phyloP scores from a whole-genome alignment of 2,797 vertebrate genomes.

The Micrastur ruficollis region DNA sequence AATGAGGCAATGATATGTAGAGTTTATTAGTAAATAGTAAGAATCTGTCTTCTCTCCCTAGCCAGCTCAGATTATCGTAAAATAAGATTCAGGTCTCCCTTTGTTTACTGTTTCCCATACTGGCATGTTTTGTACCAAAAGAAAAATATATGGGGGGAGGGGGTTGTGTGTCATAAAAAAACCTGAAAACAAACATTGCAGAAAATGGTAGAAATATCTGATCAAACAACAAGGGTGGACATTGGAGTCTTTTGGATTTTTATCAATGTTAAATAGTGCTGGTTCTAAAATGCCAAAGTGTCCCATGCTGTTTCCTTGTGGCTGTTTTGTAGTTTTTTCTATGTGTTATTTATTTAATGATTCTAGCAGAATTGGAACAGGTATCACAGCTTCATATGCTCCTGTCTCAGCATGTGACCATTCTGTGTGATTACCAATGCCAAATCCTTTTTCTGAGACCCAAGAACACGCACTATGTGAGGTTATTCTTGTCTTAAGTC shows the following conservation, averaged over 20 bases:
- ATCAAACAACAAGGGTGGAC: slow-evolving; percentile 15
- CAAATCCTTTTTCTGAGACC: slow-evolving; percentile 19
- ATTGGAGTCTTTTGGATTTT: background rate
- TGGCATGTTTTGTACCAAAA: background rate
- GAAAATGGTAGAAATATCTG: slow-evolving; percentile 23
- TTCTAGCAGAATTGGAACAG: background rate
- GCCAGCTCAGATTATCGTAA: slow-evolving; percentile 11
- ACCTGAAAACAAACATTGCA: background rate
- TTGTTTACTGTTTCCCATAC: slow-evolving; percentile 5
- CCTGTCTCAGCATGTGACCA: background rate
- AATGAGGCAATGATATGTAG: slow-evolving; percentile 32
- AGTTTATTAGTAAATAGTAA: slow-evolving; percentile 37
- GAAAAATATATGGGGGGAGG: background rate
- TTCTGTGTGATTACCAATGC: background rate
- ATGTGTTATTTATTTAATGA: slow-evolving; percentile 24
- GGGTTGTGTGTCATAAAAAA: background rate
- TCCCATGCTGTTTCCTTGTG: slow-evolving; percentile 35
- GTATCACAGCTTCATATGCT: background rate
- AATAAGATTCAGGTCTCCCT: slow-evolving; percentile 14
- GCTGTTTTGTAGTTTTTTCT: slow-evolving; percentile 30
- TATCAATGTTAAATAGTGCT: slow-evolving; percentile 19
- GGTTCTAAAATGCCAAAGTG: slow-evolving; percentile 61
- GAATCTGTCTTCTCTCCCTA: slow-evolving; percentile 23
- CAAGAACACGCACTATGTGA: background rate
- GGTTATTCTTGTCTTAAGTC: slow-evolving; percentile 27